Evolutionary conservation across 2,888 invertebrate species (phyloP).

Genomic region (Xylocampa areola): DNA sequence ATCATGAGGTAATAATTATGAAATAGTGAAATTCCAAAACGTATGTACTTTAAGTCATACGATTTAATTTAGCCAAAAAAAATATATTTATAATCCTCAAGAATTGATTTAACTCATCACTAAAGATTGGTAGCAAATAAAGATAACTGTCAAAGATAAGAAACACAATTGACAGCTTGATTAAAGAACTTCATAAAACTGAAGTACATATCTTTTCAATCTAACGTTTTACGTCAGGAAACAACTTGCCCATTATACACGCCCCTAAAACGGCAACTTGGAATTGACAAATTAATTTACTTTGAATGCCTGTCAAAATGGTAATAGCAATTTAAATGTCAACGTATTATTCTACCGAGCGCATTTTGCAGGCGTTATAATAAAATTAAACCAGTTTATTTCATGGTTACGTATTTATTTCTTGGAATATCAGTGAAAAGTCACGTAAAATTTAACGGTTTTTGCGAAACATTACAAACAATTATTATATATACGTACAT

Average conservation of each 20-base stretch:
- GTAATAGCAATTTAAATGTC: constrained; percentile 27
- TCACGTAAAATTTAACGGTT: not conserved
- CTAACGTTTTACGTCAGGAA: constrained; percentile 22
- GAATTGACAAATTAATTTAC: constrained; percentile 28
- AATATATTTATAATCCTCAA: no score
- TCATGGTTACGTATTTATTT: constrained; percentile 5
- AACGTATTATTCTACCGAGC: not conserved
- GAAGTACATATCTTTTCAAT: constrained; percentile 19
- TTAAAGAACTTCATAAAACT: constrained; percentile 29
- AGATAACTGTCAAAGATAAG: constrained; percentile 20
- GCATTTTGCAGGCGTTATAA: constrained; percentile 15
- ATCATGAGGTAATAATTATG: no score
- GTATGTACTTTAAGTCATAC: no score
- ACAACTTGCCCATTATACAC: constrained; percentile 14
- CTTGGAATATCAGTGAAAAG: not conserved
- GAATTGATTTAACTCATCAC: no score
- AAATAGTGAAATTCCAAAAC: no score
- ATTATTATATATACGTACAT: constrained; percentile 17
- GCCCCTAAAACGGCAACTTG: not conserved
- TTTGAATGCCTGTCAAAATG: constrained; percentile 28
- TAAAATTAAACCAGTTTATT: constrained; percentile 16
- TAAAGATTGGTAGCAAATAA: constrained; percentile 7
- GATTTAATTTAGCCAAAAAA: no score
- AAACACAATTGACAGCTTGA: constrained; percentile 19
- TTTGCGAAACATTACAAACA: constrained; percentile 11